phyloP scores from a whole-genome alignment of 2,888 invertebrate species.

The Marronus borbonicus region DNA sequence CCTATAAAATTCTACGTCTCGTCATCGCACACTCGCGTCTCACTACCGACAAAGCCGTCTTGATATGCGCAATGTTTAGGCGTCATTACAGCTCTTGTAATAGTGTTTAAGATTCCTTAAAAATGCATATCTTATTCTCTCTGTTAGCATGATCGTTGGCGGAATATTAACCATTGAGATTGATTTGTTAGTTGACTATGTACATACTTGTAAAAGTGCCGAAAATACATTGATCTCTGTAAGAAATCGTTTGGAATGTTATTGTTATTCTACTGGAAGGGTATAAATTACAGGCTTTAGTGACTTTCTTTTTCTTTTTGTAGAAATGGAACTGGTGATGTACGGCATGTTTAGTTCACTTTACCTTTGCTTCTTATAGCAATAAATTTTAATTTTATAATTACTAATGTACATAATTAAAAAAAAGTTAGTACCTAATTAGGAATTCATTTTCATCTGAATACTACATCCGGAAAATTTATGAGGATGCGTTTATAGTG shows the following conservation, averaged over 20 bases:
- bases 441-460: too few species aligned
- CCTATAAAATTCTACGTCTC: slow-evolving; percentile 28
- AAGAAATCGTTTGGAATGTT: not conserved
- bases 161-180: slow-evolving; percentile 8
- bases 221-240: not conserved
- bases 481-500: too few species aligned
- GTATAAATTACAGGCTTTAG: not conserved
- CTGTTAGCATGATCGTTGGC: slow-evolving; percentile 4
- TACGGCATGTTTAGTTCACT: too few species aligned
- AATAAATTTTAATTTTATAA: too few species aligned
- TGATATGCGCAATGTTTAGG: slow-evolving; percentile 25
- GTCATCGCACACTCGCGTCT: not conserved
- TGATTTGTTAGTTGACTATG: slow-evolving; percentile 20
- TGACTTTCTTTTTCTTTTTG: not conserved
- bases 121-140: slow-evolving; percentile 31
- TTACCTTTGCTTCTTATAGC: too few species aligned
- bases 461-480: too few species aligned
- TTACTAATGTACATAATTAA: too few species aligned
- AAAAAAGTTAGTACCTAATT: too few species aligned
- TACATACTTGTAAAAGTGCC: not conserved
- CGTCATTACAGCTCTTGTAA: slow-evolving; percentile 29
- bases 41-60: slow-evolving; percentile 27
- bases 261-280: not conserved
- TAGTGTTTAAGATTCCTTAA: slow-evolving; percentile 22
- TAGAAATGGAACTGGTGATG: not conserved